A percentile compares a stretch with the other conserved stretches of the same genome.
Evolutionary conservation across 1,140 invertebrate species (phyloP).

Genomic region (Reticulitermes speratus): DNA sequence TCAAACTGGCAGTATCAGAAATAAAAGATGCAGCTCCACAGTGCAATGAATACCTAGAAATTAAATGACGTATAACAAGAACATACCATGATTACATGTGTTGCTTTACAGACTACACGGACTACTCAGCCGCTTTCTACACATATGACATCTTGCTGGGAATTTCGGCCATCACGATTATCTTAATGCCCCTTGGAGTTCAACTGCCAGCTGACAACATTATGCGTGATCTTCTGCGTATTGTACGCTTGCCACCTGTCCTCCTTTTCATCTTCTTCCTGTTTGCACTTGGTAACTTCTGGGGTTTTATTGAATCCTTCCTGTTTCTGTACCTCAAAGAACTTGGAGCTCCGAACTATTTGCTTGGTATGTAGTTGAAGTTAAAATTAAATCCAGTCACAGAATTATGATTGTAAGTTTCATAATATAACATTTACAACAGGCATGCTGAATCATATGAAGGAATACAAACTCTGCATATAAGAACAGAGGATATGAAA

Average conservation of each 20-base stretch:
- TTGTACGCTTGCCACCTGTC: conserved; percentile 72
- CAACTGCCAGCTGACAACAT: conserved; percentile 72
- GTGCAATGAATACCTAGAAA: too few species aligned
- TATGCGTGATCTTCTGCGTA: conserved; percentile 64
- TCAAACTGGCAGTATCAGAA: too few species aligned
- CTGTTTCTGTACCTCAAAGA: conserved; percentile 81
- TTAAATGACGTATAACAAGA: too few species aligned
- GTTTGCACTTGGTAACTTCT: conserved; percentile 73
- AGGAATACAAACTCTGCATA: too few species aligned
- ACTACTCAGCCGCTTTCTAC: conserved; percentile 77
- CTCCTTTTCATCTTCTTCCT: conserved; percentile 74
- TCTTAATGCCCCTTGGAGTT: conserved; percentile 69
- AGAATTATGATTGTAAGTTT: neutral
- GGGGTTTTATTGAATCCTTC: conserved; percentile 84
- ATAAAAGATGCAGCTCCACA: too few species aligned
- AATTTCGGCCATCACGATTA: conserved; percentile 65
- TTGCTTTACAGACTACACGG: conserved; percentile 60
- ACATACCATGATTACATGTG: too few species aligned
- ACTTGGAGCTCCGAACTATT: conserved; percentile 73
- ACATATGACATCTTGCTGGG: conserved; percentile 68
- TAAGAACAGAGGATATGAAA: too few species aligned
- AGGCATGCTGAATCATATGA: too few species aligned
- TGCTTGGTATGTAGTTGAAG: conserved; percentile 59
- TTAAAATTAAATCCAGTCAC: conserved; percentile 35
- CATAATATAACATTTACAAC: too few species aligned